phyloP scores from a whole-genome alignment of 2,797 vertebrate species.

The Adrianichthys oophorus region DNA sequence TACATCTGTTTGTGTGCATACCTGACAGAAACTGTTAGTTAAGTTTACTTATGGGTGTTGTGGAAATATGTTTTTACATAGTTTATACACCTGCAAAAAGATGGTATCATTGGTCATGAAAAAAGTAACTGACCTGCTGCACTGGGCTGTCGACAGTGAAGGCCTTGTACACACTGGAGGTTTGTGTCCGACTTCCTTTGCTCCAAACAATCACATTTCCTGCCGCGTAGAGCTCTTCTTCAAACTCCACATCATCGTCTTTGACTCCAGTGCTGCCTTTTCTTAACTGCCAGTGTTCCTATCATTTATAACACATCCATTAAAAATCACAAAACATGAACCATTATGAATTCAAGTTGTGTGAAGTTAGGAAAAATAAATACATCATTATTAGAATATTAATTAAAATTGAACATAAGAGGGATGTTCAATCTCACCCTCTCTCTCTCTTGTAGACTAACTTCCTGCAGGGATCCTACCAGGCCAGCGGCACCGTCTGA shows the following conservation, averaged over 20 bases:
- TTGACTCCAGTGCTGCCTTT: constrained; percentile 82
- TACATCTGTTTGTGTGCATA: too few species aligned
- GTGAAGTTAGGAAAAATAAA: neutral
- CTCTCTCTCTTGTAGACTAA: constrained; percentile 92
- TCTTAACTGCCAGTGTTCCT: constrained; percentile 94
- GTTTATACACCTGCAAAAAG: neutral
- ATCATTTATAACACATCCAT: constrained; percentile 20
- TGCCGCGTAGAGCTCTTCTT: constrained; percentile 93
- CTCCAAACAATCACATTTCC: constrained; percentile 97
- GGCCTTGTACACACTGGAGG: constrained; percentile 89
- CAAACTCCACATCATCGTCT: constrained; percentile 86
- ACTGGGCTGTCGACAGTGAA: constrained; percentile 95
- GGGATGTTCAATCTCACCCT: constrained; percentile 74
- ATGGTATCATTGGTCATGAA: neutral
- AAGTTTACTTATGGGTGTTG: too few species aligned
- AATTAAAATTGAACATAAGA: neutral
- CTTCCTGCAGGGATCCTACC: constrained; percentile 94
- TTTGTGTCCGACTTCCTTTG: constrained; percentile 87
- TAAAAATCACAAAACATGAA: too few species aligned
- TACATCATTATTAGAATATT: neutral
- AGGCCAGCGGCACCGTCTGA: constrained; percentile 93
- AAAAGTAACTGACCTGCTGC: constrained; percentile 80
- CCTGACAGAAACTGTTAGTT: too few species aligned
- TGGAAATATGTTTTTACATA: neutral
- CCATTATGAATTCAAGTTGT: neutral